phyloP scores from a whole-genome alignment of 1,140 invertebrate genomes.

The Lordiphosa clarofinis region DNA sequence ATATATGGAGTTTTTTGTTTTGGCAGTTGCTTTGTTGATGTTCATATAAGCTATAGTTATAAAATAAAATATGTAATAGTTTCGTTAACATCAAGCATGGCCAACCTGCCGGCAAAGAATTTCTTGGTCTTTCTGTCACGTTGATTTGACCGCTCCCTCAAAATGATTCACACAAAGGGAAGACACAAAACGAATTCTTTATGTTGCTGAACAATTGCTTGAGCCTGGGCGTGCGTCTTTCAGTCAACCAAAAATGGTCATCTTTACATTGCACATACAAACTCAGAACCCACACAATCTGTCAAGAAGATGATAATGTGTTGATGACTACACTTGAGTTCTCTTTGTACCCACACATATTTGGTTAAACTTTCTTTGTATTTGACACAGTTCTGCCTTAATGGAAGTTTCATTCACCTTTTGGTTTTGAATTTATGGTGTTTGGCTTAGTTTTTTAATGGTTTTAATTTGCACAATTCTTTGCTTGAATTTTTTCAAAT shows the following conservation, averaged over 20 bases:
- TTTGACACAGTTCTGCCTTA: conserved; percentile 60
- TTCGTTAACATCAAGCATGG: too few species aligned
- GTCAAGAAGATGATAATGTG: conserved; percentile 7
- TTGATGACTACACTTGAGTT: conserved; percentile 22
- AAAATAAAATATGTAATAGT: too few species aligned
- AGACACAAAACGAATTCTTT: conserved; percentile 3
- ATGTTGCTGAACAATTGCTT: conserved; percentile 23
- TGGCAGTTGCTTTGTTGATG: too few species aligned
- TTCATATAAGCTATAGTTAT: too few species aligned
- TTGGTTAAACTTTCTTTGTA: conserved; percentile 48
- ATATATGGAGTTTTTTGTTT: too few species aligned
- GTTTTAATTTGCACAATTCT: conserved; percentile 34
- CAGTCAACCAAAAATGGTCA: conserved; percentile 44
- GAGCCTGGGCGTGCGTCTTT: conserved; percentile 51
- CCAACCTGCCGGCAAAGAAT: background rate
- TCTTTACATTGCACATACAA: conserved; percentile 46
- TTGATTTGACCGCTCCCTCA: conserved; percentile 22
- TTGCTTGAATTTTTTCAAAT: conserved; percentile 42
- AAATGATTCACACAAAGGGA: conserved; percentile 13
- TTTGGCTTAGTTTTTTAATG: conserved; percentile 21
- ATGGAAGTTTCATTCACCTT: conserved; percentile 59
- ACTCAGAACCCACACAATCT: conserved; percentile 29
- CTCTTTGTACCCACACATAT: conserved; percentile 30
- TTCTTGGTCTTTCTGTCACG: too few species aligned
- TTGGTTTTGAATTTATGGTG: conserved; percentile 13